Percentiles rank a stretch among this genome's conserved stretches.
These are phyloP conservation scores for Drosophila repletoides DNA, from an alignment of 1,140 invertebrate genomes.

Conservation along the genomic window DNA sequence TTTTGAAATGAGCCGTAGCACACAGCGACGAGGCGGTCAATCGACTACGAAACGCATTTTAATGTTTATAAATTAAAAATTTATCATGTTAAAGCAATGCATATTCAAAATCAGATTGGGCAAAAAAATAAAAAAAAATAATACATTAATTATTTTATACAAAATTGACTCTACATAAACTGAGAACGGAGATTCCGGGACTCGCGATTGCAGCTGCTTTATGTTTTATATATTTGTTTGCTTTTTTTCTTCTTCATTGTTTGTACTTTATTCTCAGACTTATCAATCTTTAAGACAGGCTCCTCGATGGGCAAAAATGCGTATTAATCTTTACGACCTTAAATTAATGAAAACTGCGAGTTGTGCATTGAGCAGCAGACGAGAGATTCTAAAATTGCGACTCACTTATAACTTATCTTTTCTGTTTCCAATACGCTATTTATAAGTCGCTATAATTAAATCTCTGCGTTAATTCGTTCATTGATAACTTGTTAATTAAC, in stretches of 20 bases:
- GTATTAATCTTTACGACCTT: constrained; percentile 63
- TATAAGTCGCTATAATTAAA: not conserved
- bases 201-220: not conserved
- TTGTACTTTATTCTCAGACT: not conserved
- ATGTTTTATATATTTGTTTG: not conserved
- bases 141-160: not conserved
- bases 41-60: constrained; percentile 22
- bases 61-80: constrained; percentile 46
- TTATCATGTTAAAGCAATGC: constrained; percentile 23
- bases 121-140: not conserved
- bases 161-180: too few relatives aligned
- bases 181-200: not conserved
- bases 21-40: not conserved
- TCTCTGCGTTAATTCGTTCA: not conserved
- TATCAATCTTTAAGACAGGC: constrained; percentile 65
- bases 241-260: not conserved
- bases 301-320: constrained; percentile 22
- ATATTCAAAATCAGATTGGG: constrained; percentile 8
- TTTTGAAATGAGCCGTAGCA: constrained; percentile 12
- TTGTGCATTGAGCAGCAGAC: not conserved
- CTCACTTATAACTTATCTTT: not conserved
- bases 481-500: not conserved
- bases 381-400: not conserved
- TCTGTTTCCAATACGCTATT: not conserved
- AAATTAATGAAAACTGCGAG: constrained; percentile 27